phyloP scores from a whole-genome alignment of 1,140 invertebrate species.

The Drosophila miranda region DNA sequence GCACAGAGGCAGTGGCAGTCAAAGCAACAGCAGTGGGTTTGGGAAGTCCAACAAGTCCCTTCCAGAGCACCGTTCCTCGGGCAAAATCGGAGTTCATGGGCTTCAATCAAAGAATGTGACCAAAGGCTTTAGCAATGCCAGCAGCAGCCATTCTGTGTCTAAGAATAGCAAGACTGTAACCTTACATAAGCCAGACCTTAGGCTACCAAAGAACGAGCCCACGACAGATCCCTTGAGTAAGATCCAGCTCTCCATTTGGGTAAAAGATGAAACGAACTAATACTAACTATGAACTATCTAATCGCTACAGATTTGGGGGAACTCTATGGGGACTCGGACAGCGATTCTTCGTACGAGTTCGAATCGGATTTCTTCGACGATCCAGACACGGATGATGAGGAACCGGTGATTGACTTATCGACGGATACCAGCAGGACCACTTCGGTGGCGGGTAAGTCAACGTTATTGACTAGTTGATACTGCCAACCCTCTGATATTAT shows the following conservation, averaged over 20 bases:
- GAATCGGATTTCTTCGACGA: constrained; percentile 62
- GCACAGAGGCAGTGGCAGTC: constrained; percentile 13
- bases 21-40: not conserved
- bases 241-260: no score
- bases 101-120: not conserved
- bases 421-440: constrained; percentile 56
- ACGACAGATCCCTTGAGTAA: constrained; percentile 63
- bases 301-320: constrained; percentile 38
- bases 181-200: constrained; percentile 43
- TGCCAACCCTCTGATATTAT: constrained; percentile 79
- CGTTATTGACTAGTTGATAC: constrained; percentile 65
- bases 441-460: constrained; percentile 69
- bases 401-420: constrained; percentile 61
- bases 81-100: constrained; percentile 3
- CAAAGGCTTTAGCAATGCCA: constrained; percentile 23
- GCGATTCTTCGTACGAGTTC: constrained; percentile 52
- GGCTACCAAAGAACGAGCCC: constrained; percentile 45
- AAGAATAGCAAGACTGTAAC: constrained; percentile 51
- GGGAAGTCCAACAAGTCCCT: constrained; percentile 7
- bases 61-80: not conserved
- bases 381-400: constrained; percentile 55
- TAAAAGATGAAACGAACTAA: not conserved
- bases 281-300: not conserved
- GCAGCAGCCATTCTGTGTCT: constrained; percentile 7
- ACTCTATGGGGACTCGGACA: constrained; percentile 40